Conservation (phyloP, 2,797 vertebrate genomes). For the Pachyuromys duprasi region DNA sequence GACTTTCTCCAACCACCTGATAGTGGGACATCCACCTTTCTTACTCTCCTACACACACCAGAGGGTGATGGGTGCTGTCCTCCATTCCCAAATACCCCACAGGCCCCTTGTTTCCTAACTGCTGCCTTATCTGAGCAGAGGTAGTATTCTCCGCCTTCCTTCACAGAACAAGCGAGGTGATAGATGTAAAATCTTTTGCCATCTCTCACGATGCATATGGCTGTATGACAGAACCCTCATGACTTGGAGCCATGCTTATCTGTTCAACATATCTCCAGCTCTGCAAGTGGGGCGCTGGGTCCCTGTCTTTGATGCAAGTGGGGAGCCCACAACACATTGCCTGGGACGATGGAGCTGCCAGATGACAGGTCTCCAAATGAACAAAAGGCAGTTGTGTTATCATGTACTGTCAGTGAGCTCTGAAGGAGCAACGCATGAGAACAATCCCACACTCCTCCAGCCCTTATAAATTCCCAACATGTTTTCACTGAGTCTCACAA, state of each 20-base stretch:
- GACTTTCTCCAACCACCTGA: accelerated
- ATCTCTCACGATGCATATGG: not conserved
- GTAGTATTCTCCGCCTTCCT: not conserved
- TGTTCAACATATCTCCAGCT: accelerated
- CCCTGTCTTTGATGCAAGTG: not conserved
- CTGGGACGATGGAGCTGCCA: accelerated
- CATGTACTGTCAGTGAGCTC: no score
- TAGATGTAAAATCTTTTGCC: not conserved
- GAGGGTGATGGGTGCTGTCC: no score
- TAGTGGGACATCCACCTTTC: accelerated
- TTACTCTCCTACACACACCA: not conserved
- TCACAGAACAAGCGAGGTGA: not conserved
- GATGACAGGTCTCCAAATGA: not conserved
- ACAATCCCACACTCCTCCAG: constrained; percentile 36
- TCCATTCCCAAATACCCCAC: no score
- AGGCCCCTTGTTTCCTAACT: not conserved
- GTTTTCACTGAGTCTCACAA: constrained; percentile 60
- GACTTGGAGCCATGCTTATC: not conserved
- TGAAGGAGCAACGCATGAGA: accelerated
- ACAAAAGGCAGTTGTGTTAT: not conserved
- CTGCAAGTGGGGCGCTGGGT: no score
- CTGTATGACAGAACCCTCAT: not conserved
- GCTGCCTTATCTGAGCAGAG: not conserved
- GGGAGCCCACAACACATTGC: not conserved
- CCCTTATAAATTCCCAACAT: constrained; percentile 20